Conservation (phyloP, 2,113 vertebrate genomes). For the Brachypteracias leptosomus region DNA sequence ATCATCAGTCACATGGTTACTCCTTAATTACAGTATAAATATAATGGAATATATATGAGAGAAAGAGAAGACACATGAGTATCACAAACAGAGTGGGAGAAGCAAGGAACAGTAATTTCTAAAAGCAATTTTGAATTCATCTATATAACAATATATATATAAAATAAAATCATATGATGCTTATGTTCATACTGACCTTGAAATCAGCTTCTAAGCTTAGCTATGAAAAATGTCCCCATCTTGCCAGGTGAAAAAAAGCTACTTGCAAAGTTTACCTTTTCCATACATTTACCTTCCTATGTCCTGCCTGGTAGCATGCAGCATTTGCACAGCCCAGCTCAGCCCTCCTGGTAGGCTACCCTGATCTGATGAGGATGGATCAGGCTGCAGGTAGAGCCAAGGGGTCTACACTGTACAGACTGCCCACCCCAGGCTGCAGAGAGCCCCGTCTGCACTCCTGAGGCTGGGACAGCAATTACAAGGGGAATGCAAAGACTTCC, state of each 20-base stretch:
- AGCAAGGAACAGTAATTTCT: not conserved
- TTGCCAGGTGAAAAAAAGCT: not conserved
- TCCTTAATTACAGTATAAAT: not conserved
- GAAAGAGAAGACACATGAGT: not conserved
- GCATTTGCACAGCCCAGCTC: not conserved
- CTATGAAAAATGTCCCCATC: not conserved
- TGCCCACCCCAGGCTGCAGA: not conserved
- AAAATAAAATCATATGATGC: not conserved
- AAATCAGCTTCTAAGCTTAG: not conserved
- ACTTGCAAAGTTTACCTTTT: not conserved
- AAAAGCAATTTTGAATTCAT: not conserved
- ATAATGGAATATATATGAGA: not conserved
- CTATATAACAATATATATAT: not conserved
- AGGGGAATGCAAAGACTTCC: not conserved
- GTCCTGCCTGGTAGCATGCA: not conserved
- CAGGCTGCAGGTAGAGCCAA: not conserved
- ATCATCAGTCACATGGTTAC: not conserved
- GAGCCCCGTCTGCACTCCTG: rapidly evolving
- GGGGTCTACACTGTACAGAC: not conserved
- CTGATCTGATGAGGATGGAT: not conserved
- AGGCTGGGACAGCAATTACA: not conserved
- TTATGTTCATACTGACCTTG: not conserved
- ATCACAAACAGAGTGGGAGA: not conserved
- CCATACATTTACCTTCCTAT: not conserved
- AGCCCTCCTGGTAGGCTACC: not conserved